Evolutionary conservation across 2,888 invertebrate species (phyloP).

Genomic region (Clanis bilineata): DNA sequence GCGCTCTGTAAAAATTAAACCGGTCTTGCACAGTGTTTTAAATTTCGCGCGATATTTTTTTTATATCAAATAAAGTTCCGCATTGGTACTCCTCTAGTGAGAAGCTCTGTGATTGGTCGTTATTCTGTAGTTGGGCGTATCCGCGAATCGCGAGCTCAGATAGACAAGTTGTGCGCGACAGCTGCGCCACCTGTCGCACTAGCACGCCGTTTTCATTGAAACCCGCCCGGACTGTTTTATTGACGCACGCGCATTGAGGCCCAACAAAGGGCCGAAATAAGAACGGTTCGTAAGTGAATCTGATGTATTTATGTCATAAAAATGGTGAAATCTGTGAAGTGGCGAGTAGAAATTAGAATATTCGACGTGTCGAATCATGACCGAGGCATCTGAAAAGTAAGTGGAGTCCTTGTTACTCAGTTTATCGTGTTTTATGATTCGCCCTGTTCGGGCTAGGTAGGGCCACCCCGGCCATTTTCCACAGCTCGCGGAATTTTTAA

Average conservation of each 20-base stretch:
- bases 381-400: constrained; percentile 96
- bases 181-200: constrained; percentile 76
- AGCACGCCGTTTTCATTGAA: constrained; percentile 73
- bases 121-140: constrained; percentile 31
- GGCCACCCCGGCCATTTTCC: constrained; percentile 79
- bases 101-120: constrained; percentile 53
- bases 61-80: constrained; percentile 38
- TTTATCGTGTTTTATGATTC: constrained; percentile 57
- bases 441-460: constrained; percentile 69
- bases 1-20: constrained; percentile 14
- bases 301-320: constrained; percentile 90
- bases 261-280: constrained; percentile 81
- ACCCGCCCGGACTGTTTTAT: constrained; percentile 72
- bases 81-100: constrained; percentile 48
- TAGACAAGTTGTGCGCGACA: constrained; percentile 54
- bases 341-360: constrained; percentile 92
- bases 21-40: constrained; percentile 32
- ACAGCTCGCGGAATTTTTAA: constrained; percentile 54
- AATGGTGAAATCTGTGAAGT: constrained; percentile 92
- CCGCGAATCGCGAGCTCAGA: constrained; percentile 50
- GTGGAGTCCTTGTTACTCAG: constrained; percentile 71
- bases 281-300: constrained; percentile 78
- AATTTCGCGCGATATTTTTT: constrained; percentile 52
- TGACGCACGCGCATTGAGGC: constrained; percentile 80
- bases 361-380: constrained; percentile 93